Evolutionary conservation across 2,797 vertebrate genomes (phyloP).

Genomic region (Mormyrus proboscirostris): DNA sequence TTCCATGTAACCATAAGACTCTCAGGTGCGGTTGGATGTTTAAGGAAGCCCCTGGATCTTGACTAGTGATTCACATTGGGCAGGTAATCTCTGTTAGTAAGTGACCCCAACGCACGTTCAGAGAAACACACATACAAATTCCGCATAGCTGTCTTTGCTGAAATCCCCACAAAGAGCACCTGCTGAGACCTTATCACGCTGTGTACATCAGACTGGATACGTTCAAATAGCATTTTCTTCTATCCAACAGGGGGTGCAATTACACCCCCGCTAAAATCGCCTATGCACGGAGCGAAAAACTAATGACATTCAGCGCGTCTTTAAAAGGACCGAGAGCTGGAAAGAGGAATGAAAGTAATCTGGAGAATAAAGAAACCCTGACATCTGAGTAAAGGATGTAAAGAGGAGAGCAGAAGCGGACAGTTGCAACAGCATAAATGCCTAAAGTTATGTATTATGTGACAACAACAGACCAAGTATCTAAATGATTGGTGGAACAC

Average conservation of each 20-base stretch:
- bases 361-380: not conserved
- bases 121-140: not conserved
- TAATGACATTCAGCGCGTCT: not conserved
- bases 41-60: not conserved
- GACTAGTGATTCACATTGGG: not conserved
- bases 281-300: not conserved
- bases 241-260: not conserved
- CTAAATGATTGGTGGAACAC: not conserved
- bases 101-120: not conserved
- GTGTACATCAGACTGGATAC: not conserved
- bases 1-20: not conserved
- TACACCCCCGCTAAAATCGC: not conserved
- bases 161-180: not conserved
- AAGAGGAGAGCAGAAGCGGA: not conserved
- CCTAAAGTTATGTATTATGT: not conserved
- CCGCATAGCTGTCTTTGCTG: not conserved
- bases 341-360: not conserved
- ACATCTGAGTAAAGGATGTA: not conserved
- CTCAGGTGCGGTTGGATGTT: not conserved
- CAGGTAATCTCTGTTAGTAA: not conserved
- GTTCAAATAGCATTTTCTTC: not conserved
- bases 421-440: not conserved
- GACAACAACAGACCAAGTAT: not conserved
- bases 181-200: not conserved
- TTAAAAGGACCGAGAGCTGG: not conserved